Evolutionary conservation across 92 coral and sea anemone species (phyloP).

Genomic region (Epizoanthus rinbou): DNA sequence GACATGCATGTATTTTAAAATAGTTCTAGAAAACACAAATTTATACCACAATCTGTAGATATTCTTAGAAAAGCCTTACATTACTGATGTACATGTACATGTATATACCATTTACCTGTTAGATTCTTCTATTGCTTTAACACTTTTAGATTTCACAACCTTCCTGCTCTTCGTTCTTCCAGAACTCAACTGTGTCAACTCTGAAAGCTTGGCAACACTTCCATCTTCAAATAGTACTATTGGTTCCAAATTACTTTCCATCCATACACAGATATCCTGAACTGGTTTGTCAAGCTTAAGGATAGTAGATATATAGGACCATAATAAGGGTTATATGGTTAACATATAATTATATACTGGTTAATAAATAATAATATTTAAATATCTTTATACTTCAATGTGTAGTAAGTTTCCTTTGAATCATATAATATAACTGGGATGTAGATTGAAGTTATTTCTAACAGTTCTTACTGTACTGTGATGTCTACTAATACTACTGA

Average conservation of each 20-base stretch:
- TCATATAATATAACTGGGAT: too few species aligned
- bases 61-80: too few species aligned
- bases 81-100: too few species aligned
- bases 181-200: conserved; percentile 11
- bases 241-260: conserved; percentile 40
- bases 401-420: too few species aligned
- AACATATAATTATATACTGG: too few species aligned
- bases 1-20: too few species aligned
- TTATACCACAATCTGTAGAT: too few species aligned
- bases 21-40: too few species aligned
- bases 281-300: conserved; percentile 66
- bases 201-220: conserved; percentile 46
- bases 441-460: not conserved
- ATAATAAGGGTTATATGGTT: not conserved
- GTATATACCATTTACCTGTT: not conserved
- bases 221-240: conserved; percentile 74
- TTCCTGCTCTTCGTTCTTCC: not conserved
- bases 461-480: too few species aligned
- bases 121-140: conserved; percentile 40
- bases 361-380: too few species aligned
- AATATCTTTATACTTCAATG: too few species aligned
- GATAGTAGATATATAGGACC: not conserved
- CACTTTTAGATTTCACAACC: conserved; percentile 22
- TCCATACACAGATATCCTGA: conserved; percentile 49
- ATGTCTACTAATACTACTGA: too few species aligned